A percentile compares a stretch with the other conserved stretches of the same genome.
Evolutionary conservation across 2,797 vertebrate genomes (phyloP).

Genomic region (Gambusia yucatana): DNA sequence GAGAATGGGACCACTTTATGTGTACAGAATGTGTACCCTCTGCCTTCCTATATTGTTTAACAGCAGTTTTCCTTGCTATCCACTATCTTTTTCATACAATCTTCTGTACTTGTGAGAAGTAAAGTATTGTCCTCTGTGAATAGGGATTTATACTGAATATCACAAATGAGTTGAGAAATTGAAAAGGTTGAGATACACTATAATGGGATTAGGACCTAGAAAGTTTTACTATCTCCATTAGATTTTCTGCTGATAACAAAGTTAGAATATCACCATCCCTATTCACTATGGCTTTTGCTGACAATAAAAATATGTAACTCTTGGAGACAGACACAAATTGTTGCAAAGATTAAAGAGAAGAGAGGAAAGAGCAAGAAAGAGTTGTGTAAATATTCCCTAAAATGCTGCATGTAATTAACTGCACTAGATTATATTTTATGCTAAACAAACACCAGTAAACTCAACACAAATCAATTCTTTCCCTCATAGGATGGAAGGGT

Average conservation of each 20-base stretch:
- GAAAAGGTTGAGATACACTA: constrained; percentile 3
- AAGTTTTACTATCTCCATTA: constrained; percentile 13
- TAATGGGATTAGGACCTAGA: constrained; percentile 7
- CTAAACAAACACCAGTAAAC: constrained; percentile 52
- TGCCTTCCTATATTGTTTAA: background rate
- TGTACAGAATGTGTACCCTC: background rate
- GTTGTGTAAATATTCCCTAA: constrained; percentile 16
- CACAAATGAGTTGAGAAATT: constrained; percentile 2
- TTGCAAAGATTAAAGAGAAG: constrained; percentile 9
- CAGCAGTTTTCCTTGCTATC: background rate
- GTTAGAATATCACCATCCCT: constrained; percentile 4
- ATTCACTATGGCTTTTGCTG: constrained; percentile 2
- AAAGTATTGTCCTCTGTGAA: background rate
- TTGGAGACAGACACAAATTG: constrained; percentile 16
- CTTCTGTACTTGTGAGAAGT: background rate
- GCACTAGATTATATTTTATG: constrained; percentile 30
- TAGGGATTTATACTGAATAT: constrained; percentile 8
- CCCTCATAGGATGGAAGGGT: constrained; percentile 42
- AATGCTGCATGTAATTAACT: constrained; percentile 31
- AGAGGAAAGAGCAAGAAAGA: constrained; percentile 11
- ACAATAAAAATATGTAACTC: constrained; percentile 9
- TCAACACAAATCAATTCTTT: constrained; percentile 60
- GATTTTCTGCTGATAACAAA: constrained; percentile 28
- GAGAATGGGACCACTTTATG: background rate
- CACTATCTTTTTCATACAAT: background rate